A percentile compares a stretch with the other conserved stretches of the same genome.
phyloP scores from a whole-genome alignment of 1,140 invertebrate genomes.

The Drosophila navojoa region DNA sequence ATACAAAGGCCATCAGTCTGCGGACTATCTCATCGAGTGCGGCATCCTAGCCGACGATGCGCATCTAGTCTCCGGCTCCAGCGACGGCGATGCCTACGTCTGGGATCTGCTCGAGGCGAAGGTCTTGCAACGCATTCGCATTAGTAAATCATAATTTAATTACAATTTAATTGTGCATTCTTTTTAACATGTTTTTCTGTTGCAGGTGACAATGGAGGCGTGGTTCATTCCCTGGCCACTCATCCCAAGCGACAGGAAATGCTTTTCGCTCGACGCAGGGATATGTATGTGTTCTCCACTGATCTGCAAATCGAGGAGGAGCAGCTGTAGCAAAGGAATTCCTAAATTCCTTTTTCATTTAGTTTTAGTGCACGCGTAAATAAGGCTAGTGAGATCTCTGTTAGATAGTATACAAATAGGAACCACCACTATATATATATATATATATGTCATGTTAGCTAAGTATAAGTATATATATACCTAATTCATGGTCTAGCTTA shows the following conservation, averaged over 20 bases:
- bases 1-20: conserved; percentile 91
- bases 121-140: conserved; percentile 85
- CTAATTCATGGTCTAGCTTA: no score
- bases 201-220: conserved; percentile 83
- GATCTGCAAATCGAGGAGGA: conserved; percentile 70
- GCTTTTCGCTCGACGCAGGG: conserved; percentile 87
- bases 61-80: conserved; percentile 94
- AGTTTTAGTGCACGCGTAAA: background rate
- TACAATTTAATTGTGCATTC: no score
- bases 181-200: background rate
- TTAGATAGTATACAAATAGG: background rate
- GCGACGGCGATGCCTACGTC: conserved; percentile 92
- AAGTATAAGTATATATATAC: no score
- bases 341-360: no score
- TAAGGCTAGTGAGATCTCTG: conserved; percentile 1
- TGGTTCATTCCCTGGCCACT: conserved; percentile 88
- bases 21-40: conserved; percentile 94
- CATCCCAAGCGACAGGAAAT: conserved; percentile 89
- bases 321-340: conserved; percentile 40
- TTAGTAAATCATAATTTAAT: conserved; percentile 59
- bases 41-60: conserved; percentile 92
- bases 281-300: conserved; percentile 87
- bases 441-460: background rate
- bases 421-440: background rate
- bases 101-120: conserved; percentile 94